A percentile compares a stretch with the other conserved stretches of the same genome.
Evolutionary conservation across 2,888 invertebrate species (phyloP).

Genomic region (Troglohyphantes excavatus): DNA sequence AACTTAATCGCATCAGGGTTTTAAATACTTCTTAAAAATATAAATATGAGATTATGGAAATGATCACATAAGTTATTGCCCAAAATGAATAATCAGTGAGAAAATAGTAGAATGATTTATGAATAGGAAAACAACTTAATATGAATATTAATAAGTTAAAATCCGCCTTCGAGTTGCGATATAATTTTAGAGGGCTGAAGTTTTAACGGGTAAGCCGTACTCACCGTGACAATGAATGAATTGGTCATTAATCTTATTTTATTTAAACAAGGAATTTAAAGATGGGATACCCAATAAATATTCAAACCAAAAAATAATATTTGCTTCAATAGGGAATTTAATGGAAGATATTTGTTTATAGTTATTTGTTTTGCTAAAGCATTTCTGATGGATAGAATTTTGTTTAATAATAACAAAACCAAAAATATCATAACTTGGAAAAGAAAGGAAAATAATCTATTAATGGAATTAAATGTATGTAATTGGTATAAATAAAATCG

Average conservation of each 20-base stretch:
- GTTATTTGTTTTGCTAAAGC: too few species aligned
- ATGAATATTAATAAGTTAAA: neutral
- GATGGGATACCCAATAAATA: neutral
- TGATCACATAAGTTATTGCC: neutral
- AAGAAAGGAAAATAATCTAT: too few species aligned
- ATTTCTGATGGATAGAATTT: too few species aligned
- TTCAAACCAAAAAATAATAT: neutral
- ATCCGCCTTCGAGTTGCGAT: neutral
- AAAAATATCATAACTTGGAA: too few species aligned
- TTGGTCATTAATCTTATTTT: neutral
- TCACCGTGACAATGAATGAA: neutral
- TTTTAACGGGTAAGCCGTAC: neutral
- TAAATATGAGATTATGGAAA: neutral
- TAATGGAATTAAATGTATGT: too few species aligned
- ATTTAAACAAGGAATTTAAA: neutral
- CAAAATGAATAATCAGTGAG: neutral
- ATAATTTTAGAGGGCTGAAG: neutral
- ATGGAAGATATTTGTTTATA: too few species aligned
- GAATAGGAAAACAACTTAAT: neutral
- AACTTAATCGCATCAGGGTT: too few species aligned
- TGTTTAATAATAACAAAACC: too few species aligned
- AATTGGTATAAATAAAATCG: too few species aligned
- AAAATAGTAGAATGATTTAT: slow-evolving; percentile 1
- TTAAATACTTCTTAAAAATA: too few species aligned
- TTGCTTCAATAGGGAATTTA: neutral